phyloP scores from a whole-genome alignment of 1,140 invertebrate genomes.

The Drosophila bipectinata region DNA sequence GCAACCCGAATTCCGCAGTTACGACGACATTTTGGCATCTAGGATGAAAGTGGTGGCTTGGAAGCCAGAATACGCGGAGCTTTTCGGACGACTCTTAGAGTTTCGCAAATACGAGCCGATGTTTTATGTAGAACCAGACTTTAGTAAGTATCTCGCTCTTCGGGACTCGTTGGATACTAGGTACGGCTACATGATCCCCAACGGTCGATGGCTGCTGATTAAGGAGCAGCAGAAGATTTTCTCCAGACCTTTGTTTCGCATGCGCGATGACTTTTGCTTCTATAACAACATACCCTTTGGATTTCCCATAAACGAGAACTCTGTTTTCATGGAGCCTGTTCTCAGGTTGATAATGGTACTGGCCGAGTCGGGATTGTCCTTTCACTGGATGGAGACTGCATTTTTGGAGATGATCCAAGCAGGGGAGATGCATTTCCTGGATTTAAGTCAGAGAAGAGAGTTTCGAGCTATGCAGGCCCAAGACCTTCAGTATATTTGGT shows the following conservation, averaged over 20 bases:
- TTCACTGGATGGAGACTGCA: slow-evolving; percentile 41
- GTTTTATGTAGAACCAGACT: slow-evolving; percentile 58
- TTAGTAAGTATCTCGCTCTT: slow-evolving; percentile 36
- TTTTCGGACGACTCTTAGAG: slow-evolving; percentile 42
- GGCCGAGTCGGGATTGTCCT: slow-evolving; percentile 45
- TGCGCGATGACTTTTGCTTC: slow-evolving; percentile 67
- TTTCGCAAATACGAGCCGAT: slow-evolving; percentile 66
- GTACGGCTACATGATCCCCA: slow-evolving; percentile 66
- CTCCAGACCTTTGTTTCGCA: slow-evolving; percentile 55
- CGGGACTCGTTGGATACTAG: slow-evolving; percentile 59
- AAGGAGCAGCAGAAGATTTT: slow-evolving; percentile 73
- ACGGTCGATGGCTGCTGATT: slow-evolving; percentile 60
- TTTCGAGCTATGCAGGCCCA: slow-evolving; percentile 68
- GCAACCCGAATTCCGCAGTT: slow-evolving; percentile 38
- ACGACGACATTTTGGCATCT: slow-evolving; percentile 66
- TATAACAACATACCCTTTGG: slow-evolving; percentile 68
- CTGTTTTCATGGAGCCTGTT: slow-evolving; percentile 61
- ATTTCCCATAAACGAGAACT: slow-evolving; percentile 72
- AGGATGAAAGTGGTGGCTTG: slow-evolving; percentile 53
- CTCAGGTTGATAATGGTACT: slow-evolving; percentile 54
- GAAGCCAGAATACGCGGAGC: slow-evolving; percentile 61
- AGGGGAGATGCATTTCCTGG: slow-evolving; percentile 51
- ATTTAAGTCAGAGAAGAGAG: slow-evolving; percentile 53
- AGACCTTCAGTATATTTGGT: slow-evolving; percentile 72
- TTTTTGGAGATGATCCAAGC: slow-evolving; percentile 65